Percentiles rank a stretch among this genome's conserved stretches.
phyloP scores from a whole-genome alignment of 2,888 invertebrate species.

The Ophion slaviceki region DNA sequence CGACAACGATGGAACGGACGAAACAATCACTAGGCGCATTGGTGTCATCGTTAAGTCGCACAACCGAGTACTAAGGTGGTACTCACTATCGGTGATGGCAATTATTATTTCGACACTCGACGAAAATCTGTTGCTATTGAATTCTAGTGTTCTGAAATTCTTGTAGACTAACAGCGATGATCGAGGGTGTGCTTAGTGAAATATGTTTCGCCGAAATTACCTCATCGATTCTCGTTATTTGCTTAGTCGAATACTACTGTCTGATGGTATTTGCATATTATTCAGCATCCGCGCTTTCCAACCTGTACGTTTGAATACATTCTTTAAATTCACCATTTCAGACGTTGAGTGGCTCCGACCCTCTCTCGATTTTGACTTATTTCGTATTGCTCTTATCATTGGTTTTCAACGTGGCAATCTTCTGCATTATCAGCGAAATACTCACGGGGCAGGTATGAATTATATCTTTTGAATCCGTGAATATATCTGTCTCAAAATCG shows the following conservation, averaged over 20 bases:
- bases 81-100: constrained; percentile 36
- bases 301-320: neutral
- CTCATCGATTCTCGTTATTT: constrained; percentile 76
- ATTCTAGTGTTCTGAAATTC: constrained; percentile 1
- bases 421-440: constrained; percentile 65
- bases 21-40: constrained; percentile 56
- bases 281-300: neutral
- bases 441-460: constrained; percentile 37
- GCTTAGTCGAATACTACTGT: constrained; percentile 77
- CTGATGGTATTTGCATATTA: constrained; percentile 72
- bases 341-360: constrained; percentile 55
- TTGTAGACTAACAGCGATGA: constrained; percentile 72
- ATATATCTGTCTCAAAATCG: too few relatives aligned
- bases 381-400: constrained; percentile 57
- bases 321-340: constrained; percentile 20
- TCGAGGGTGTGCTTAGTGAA: constrained; percentile 74
- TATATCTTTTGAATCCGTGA: neutral
- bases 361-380: constrained; percentile 48
- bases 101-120: neutral
- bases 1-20: constrained; percentile 22
- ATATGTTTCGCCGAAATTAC: constrained; percentile 77
- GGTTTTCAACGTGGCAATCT: constrained; percentile 65
- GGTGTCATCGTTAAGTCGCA: constrained; percentile 66
- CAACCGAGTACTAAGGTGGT: constrained; percentile 69
- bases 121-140: neutral